Base-by-base conservation (phyloP, 2,888 invertebrate species). In the Zaprionus obscuricornis region DNA sequence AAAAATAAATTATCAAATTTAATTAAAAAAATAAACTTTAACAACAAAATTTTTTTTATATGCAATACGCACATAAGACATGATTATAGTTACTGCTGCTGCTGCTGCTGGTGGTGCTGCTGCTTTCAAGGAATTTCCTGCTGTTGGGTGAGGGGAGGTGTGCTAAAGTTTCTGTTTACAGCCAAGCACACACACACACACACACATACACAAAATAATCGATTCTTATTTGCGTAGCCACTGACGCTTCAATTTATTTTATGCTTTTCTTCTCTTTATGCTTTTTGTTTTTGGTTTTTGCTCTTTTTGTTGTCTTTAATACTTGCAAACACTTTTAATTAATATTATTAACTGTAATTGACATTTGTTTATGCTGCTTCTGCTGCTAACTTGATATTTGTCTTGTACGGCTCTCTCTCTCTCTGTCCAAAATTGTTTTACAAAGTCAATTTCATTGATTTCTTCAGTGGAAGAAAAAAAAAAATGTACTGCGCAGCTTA, bases 51-150 rank as follows among this genome's bases (percentile, higher is more conserved):
- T n/a, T n/a, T n/a, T n/a, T n/a, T n/a, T n/a, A n/a, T n/a, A n/a
- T n/a, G n/a, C n/a, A n/a, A n/a, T n/a, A n/a, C n/a, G n/a, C 71
- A 77, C 77, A 65, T 77, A 78, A 66, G 71, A 57, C 78, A 78
- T 78, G 29, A n/a, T n/a, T 49, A n/a, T n/a, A n/a, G 31, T 14
- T 54, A 2, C 11, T 13, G 17, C 16, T 45, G 22, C 13, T 42
- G 17, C 17, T 37, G 13, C 39, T 24, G 42, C 11, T 24, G n/a
- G n/a, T n/a, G n/a, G n/a, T 36, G 22, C 40, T 50, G 29, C 3
- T 49, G 33, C 33, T 63, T 42, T 10, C 33, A 22, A 31, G 3
- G 34, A 8, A 16, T 36, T 24, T 22, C 17, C 27, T n/a, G n/a
- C n/a, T n/a, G n/a, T n/a, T n/a, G n/a, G n/a, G n/a, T n/a, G 16